phyloP scores from a whole-genome alignment of 1,140 invertebrate species.

The Brachionus plicatilis region DNA sequence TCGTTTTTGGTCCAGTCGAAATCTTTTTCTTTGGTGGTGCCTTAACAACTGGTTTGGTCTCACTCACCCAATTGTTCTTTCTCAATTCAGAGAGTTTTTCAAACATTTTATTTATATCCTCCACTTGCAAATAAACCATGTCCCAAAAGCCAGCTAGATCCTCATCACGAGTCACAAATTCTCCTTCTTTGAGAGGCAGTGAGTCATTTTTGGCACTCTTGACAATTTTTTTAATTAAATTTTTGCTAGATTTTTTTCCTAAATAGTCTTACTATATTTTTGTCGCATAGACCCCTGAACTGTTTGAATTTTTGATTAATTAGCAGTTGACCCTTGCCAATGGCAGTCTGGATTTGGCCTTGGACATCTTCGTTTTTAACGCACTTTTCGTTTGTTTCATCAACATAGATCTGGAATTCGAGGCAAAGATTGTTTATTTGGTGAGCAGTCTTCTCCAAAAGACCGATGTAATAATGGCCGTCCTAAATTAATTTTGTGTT shows the following conservation, averaged over 20 bases:
- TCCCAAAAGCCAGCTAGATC: constrained; percentile 94
- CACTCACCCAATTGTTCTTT: constrained; percentile 65
- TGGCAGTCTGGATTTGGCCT: constrained; percentile 75
- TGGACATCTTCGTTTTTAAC: constrained; percentile 54
- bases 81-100: constrained; percentile 67
- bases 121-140: constrained; percentile 84
- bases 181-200: constrained; percentile 67
- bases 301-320: constrained; percentile 88
- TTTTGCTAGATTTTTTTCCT: neutral
- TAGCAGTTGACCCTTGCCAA: constrained; percentile 81
- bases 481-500: constrained; percentile 2
- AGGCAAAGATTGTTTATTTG: constrained; percentile 5
- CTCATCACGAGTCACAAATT: constrained; percentile 76
- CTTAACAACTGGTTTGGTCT: neutral
- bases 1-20: neutral
- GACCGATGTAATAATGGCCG: constrained; percentile 15
- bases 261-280: constrained; percentile 67
- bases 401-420: neutral
- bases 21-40: constrained; percentile 4
- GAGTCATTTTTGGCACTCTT: neutral
- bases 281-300: constrained; percentile 76
- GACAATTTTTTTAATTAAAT: neutral
- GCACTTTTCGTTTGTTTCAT: neutral
- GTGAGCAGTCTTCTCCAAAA: neutral
- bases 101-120: constrained; percentile 72